These are phyloP conservation scores for Drosophila fulvimacula DNA, from an alignment of 2,888 invertebrate species.

Conservation along the genomic window DNA sequence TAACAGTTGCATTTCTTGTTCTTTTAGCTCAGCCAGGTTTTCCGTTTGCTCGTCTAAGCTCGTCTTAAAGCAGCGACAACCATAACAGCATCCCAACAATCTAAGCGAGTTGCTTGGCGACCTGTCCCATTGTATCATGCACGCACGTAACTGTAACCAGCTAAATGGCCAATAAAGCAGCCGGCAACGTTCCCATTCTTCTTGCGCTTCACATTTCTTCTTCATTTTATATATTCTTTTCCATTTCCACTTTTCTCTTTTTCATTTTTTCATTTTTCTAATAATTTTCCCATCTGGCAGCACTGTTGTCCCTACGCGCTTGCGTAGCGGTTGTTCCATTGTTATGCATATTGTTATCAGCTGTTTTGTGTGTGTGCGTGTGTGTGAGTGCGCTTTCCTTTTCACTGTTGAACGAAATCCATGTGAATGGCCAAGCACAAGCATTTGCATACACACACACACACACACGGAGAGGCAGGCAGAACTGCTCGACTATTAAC, in stretches of 20 bases:
- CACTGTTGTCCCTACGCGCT: constrained; percentile 17
- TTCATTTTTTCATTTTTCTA: constrained; percentile 33
- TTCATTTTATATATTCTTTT: not conserved
- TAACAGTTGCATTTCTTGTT: constrained; percentile 80
- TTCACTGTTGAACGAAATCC: constrained; percentile 38
- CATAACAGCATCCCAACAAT: constrained; percentile 48
- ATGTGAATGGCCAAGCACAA: constrained; percentile 32
- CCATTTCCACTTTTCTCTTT: not conserved
- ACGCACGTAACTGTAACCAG: constrained; percentile 76
- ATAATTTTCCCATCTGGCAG: constrained; percentile 16
- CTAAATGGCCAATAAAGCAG: constrained; percentile 75
- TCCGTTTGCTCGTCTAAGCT: constrained; percentile 42
- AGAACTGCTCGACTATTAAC: constrained; percentile 16
- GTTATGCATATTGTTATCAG: constrained; percentile 38
- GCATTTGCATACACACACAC: constrained; percentile 20
- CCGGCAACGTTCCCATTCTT: constrained; percentile 51
- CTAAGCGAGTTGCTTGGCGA: constrained; percentile 21
- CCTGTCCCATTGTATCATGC: constrained; percentile 69
- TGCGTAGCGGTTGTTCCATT: constrained; percentile 47
- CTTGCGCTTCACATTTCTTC: constrained; percentile 1
- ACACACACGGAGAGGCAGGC: not conserved
- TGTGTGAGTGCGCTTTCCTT: constrained; percentile 45
- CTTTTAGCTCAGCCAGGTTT: constrained; percentile 49
- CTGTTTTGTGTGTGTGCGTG: not conserved
- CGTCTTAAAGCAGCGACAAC: constrained; percentile 27